phyloP scores from a whole-genome alignment of 2,113 vertebrate species.

The Thinocorus orbignyianus region DNA sequence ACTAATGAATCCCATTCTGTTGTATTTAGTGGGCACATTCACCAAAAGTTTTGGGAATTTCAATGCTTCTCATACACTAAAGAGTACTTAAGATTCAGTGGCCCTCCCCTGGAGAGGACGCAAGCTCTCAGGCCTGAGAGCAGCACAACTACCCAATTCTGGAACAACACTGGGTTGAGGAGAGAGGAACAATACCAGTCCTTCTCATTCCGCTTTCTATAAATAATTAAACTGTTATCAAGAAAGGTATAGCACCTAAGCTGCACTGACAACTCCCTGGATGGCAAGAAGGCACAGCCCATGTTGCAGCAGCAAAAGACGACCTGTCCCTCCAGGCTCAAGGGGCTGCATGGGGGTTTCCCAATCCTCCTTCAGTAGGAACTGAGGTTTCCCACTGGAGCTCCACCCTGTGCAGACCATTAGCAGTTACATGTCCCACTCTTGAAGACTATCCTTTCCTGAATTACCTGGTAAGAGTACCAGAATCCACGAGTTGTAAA shows the following conservation, averaged over 20 bases:
- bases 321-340: rapidly evolving
- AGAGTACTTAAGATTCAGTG: not conserved
- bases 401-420: rapidly evolving
- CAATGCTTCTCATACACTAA: not conserved
- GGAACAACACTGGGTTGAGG: not conserved
- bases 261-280: too few relatives aligned
- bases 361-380: rapidly evolving
- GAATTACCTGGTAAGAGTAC: too few relatives aligned
- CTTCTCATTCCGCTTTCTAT: not conserved
- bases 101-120: rapidly evolving
- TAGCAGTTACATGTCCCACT: not conserved
- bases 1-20: not conserved
- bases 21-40: not conserved
- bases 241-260: not conserved
- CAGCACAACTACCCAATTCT: rapidly evolving
- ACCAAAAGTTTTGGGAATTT: not conserved
- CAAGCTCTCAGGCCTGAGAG: not conserved
- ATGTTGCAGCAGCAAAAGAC: not conserved
- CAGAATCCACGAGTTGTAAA: not conserved
- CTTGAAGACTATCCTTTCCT: not conserved
- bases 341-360: rapidly evolving
- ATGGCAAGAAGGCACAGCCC: not conserved
- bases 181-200: rapidly evolving
- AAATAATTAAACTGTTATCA: rapidly evolving
- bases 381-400: not conserved